Base-by-base conservation (phyloP, 2,888 invertebrate genomes). In the Agonopterix alstromeriana region DNA sequence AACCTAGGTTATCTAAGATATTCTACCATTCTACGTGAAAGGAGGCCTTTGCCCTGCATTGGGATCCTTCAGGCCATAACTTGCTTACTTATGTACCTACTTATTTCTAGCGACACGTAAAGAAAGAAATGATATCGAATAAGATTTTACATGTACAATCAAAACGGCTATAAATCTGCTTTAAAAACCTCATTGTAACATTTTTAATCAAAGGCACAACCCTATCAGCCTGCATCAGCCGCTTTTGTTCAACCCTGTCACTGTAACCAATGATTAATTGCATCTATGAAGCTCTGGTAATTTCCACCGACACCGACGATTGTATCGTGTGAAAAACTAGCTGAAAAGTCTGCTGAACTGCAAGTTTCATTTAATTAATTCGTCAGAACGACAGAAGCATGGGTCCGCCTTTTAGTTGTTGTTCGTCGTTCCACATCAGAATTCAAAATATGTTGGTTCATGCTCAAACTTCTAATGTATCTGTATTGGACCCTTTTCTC, bases 191-290 rank as follows among this genome's bases (percentile, higher is more conserved):
- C 7, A 27, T 27, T 3, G 27, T 5, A 7, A 5, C 1, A 5
- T 27, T 27, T 27, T 27, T 27, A 5, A 17, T n/a, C 8, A 41
- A 42, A 11, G 42, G 36, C 35, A 17, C 61, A 67, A 44, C 73
- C 72, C 73, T 73, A 59, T 10, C n/a, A 10, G 36, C 44, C 35
- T 49, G 49, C 49, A 57, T 61, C 57, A 63, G 57, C 55, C 54
- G 66, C 73, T 70, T 77, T 79, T 78, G 79, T 78, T 73, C 75
- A 68, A 64, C 67, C 62, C 74, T 71, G 72, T 63, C 71, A 60
- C 62, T 61, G 63, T 55, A 56, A 61, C 67, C 74, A 76, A 81
- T 87, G 86, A 87, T 87, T 85, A 86, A 87, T 87, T 64, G 73
- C 74, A 70, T 78, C 81, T 79, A 82, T 82, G 85, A 82, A 80